Evolutionary conservation across 2,113 vertebrate genomes (phyloP).

Genomic region (Larimichthys crocea): DNA sequence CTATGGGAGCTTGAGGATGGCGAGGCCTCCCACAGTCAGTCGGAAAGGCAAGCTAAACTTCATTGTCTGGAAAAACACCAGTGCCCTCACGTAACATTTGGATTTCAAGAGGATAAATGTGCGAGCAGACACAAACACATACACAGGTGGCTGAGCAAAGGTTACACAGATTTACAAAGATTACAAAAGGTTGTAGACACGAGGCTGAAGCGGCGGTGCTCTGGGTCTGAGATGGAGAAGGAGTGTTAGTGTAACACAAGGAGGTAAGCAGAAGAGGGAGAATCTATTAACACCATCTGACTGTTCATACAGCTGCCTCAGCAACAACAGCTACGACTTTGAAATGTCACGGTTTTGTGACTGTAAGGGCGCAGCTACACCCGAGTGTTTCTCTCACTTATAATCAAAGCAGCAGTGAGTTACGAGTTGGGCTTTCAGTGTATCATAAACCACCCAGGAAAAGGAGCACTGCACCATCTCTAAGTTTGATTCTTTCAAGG

Average conservation of each 20-base stretch:
- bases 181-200: slow-evolving; percentile 34
- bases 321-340: neutral
- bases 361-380: too few relatives aligned
- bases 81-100: slow-evolving; percentile 8
- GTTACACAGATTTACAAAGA: slow-evolving; percentile 34
- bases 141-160: slow-evolving; percentile 16
- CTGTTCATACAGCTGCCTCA: neutral
- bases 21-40: slow-evolving; percentile 14
- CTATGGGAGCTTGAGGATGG: slow-evolving; percentile 7
- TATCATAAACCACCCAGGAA: too few relatives aligned
- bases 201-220: slow-evolving; percentile 2
- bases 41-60: slow-evolving; percentile 19
- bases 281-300: neutral
- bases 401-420: too few relatives aligned
- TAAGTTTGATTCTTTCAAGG: too few relatives aligned
- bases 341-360: too few relatives aligned
- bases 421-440: too few relatives aligned
- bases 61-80: slow-evolving; percentile 11
- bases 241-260: neutral
- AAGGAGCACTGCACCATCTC: too few relatives aligned
- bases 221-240: neutral
- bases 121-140: neutral
- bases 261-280: neutral
- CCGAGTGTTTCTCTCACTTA: too few relatives aligned
- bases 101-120: slow-evolving; percentile 28